phyloP scores from a whole-genome alignment of 2,888 invertebrate species.

The Agrotis clavis region DNA sequence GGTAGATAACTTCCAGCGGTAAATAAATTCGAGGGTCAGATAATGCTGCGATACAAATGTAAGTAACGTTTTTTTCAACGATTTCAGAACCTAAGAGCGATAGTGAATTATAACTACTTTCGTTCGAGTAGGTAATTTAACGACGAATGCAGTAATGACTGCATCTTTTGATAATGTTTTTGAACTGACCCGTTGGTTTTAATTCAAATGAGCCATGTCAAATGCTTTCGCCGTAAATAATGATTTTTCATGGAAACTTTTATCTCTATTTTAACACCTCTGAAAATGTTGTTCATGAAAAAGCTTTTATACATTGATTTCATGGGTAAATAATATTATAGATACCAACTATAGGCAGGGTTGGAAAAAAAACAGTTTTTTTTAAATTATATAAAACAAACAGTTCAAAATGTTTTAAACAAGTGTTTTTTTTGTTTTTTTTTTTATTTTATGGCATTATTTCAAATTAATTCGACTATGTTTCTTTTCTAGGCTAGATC shows the following conservation, averaged over 20 bases:
- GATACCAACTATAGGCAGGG: too few relatives aligned
- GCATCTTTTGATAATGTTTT: too few relatives aligned
- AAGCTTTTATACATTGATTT: not conserved
- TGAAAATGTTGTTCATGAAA: not conserved
- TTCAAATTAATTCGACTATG: too few relatives aligned
- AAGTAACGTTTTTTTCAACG: conserved; percentile 16
- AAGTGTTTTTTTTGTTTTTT: too few relatives aligned
- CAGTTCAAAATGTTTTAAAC: too few relatives aligned
- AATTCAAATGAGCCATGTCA: not conserved
- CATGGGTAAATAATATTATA: not conserved
- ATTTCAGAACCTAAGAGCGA: not conserved
- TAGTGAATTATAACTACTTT: not conserved
- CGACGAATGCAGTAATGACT: not conserved
- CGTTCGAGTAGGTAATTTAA: not conserved
- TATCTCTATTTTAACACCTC: not conserved
- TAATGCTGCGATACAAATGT: conserved; percentile 66
- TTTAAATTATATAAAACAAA: too few relatives aligned
- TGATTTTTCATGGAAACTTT: not conserved
- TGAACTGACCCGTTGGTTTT: not conserved
- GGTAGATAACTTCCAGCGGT: conserved; percentile 74
- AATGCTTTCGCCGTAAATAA: not conserved
- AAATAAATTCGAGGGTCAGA: conserved; percentile 73
- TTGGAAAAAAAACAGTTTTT: too few relatives aligned
- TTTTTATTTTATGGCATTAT: too few relatives aligned
- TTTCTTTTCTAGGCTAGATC: too few relatives aligned